phyloP scores from a whole-genome alignment of 2,113 vertebrate genomes.

The Stegostoma tigrinum region DNA sequence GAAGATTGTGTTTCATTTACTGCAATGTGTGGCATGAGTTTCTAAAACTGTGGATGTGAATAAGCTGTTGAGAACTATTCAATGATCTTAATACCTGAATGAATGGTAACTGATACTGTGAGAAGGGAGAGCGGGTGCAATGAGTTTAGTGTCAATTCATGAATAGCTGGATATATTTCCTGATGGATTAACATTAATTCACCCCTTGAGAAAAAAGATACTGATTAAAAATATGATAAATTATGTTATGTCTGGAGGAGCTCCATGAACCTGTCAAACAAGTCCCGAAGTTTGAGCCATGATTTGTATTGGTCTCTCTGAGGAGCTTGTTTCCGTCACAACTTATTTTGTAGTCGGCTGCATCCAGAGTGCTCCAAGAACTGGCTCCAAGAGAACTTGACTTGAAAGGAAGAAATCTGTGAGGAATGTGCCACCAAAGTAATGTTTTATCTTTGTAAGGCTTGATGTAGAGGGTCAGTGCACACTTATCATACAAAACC shows the following conservation, averaged over 20 bases:
- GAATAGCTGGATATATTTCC: not conserved
- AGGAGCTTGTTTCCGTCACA: not conserved
- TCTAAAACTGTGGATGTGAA: not conserved
- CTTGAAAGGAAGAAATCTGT: not conserved
- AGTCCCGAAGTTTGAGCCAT: not conserved
- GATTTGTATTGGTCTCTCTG: not conserved
- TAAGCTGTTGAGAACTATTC: not conserved
- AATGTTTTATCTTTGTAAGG: not conserved
- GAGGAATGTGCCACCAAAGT: not conserved
- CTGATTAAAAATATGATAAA: not conserved
- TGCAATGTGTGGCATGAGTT: not conserved
- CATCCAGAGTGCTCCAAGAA: not conserved
- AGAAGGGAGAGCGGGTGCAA: not conserved
- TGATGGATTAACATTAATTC: not conserved
- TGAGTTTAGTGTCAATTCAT: not conserved
- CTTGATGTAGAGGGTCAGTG: no score
- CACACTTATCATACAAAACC: not conserved
- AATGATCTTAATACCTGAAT: not conserved
- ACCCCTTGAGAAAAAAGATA: slow-evolving; percentile 3
- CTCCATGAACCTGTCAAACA: not conserved
- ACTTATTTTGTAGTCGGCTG: not conserved
- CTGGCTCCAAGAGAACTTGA: not conserved
- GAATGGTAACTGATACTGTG: not conserved
- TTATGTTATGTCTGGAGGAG: slow-evolving; percentile 16
- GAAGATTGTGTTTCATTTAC: not conserved